Evolutionary conservation across 2,797 vertebrate genomes (phyloP).

Genomic region (Gallinago solitaria): DNA sequence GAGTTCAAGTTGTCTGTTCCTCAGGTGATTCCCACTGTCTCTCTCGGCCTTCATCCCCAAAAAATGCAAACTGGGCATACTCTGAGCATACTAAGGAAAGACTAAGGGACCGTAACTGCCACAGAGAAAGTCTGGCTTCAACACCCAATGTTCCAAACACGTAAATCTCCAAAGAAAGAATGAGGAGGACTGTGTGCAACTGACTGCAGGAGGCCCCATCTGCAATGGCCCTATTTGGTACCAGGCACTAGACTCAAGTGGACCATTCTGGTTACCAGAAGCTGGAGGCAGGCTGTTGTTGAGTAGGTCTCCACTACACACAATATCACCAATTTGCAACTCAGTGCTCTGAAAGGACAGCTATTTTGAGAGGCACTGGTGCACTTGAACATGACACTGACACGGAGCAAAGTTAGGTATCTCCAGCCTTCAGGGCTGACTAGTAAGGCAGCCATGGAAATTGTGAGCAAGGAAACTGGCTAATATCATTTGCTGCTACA

Average conservation of each 20-base stretch:
- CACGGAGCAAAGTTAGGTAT: not conserved
- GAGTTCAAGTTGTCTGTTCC: not conserved
- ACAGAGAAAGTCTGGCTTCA: not conserved
- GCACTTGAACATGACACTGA: fast-evolving
- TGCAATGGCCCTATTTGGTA: not conserved
- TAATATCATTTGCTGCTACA: not conserved
- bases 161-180: not conserved
- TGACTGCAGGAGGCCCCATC: not conserved
- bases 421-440: not conserved
- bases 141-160: not conserved
- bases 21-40: not conserved
- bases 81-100: not conserved
- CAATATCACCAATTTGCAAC: not conserved
- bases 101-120: not conserved
- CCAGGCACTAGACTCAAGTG: not conserved
- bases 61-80: not conserved
- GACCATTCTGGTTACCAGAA: not conserved
- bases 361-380: not conserved
- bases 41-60: not conserved
- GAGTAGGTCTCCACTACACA: not conserved
- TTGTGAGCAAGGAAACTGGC: not conserved
- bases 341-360: not conserved
- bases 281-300: not conserved
- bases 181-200: not conserved
- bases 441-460: not conserved